Evolutionary conservation across 2,113 vertebrate species (phyloP).

Genomic region (Steatornis caripensis): DNA sequence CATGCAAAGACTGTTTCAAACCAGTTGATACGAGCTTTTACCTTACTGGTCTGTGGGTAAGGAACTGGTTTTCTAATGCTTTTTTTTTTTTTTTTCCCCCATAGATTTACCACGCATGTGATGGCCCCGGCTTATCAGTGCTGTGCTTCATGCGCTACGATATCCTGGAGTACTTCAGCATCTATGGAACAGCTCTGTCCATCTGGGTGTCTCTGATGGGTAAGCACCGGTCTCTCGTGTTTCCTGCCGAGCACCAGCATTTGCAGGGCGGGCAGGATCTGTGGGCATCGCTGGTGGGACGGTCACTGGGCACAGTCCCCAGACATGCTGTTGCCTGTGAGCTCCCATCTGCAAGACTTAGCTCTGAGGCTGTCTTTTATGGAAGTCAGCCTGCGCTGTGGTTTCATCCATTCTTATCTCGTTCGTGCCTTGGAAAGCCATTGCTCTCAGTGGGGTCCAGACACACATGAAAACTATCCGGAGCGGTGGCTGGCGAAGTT

Average conservation of each 20-base stretch:
- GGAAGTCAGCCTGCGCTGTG: not conserved
- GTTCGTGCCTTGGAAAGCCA: not conserved
- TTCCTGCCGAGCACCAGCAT: rapidly evolving
- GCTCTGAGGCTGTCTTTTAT: not conserved
- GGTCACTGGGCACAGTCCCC: not conserved
- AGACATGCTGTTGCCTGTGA: not conserved
- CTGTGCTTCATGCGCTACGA: slow-evolving; percentile 92
- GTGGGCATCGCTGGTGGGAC: not conserved
- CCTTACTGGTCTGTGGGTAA: not conserved
- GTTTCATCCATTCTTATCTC: not conserved
- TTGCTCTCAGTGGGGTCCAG: not conserved
- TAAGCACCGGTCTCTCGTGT: slow-evolving; percentile 24
- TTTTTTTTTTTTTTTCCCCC: not conserved
- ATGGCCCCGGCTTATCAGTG: slow-evolving; percentile 84
- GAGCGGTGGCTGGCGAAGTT: not conserved
- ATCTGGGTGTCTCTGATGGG: slow-evolving; percentile 97
- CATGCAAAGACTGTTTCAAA: not conserved
- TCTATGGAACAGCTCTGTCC: slow-evolving; percentile 90
- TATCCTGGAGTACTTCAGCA: slow-evolving; percentile 91
- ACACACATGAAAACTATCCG: not conserved
- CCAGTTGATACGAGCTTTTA: not conserved
- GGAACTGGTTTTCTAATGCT: not conserved
- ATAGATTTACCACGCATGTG: slow-evolving; percentile 81
- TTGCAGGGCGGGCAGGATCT: not conserved
- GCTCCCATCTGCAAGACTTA: not conserved